Conservation (phyloP, 2,113 vertebrate species). For the Mungos mungo region DNA sequence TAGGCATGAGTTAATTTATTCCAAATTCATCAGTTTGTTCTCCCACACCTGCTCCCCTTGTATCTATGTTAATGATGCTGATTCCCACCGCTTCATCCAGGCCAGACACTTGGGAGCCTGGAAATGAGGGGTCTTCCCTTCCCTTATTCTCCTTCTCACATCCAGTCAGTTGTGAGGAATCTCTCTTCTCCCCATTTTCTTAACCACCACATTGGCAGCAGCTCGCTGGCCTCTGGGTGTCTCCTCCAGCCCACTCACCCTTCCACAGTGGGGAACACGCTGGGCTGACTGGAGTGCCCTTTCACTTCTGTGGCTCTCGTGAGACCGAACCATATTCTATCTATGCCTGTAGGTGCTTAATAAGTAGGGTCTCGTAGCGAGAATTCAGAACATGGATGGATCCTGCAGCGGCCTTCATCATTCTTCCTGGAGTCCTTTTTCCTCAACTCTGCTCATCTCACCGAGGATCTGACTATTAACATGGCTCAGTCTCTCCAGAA, state of each 20-base stretch:
- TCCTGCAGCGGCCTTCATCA: not conserved
- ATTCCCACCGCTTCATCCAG: not conserved
- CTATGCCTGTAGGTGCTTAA: not conserved
- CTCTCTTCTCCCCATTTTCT: not conserved
- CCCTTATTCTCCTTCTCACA: not conserved
- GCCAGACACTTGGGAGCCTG: not conserved
- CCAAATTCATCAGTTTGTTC: not conserved
- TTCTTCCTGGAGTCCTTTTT: not conserved
- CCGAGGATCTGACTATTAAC: not conserved
- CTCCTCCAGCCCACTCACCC: not conserved
- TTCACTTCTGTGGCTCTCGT: not conserved
- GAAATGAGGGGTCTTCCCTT: not conserved
- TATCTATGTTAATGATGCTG: not conserved
- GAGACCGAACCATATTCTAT: not conserved
- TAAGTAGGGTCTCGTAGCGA: not conserved
- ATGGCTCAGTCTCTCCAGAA: not conserved
- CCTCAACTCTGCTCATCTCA: not conserved
- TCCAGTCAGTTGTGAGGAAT: not conserved
- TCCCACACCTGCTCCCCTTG: not conserved
- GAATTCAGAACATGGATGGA: not conserved
- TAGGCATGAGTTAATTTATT: not conserved
- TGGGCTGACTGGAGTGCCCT: not conserved
- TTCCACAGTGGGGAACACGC: not conserved
- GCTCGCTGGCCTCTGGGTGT: not conserved
- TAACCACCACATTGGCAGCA: accelerated